Evolutionary conservation across 1,140 invertebrate species (phyloP).

Genomic region (Brachionus rotundiformis): DNA sequence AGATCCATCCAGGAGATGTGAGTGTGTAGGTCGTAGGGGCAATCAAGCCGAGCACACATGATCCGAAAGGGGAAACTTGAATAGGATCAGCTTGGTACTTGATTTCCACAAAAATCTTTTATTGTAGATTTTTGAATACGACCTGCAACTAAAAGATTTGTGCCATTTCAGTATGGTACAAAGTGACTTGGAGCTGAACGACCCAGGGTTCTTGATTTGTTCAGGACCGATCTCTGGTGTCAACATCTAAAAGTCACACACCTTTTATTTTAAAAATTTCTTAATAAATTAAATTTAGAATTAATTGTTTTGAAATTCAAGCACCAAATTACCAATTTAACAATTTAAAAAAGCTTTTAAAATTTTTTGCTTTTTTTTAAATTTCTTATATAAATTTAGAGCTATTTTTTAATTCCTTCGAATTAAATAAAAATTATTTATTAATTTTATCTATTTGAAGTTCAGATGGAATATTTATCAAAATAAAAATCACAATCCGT

Average conservation of each 20-base stretch:
- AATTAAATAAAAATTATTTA: too few species aligned
- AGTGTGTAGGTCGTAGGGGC: neutral
- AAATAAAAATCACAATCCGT: too few species aligned
- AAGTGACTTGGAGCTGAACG: neutral
- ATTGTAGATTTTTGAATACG: neutral
- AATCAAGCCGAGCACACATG: neutral
- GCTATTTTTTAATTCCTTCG: too few species aligned
- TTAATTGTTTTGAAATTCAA: too few species aligned
- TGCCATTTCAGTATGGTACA: neutral
- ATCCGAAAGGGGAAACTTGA: slow-evolving; percentile 43
- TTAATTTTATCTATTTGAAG: too few species aligned
- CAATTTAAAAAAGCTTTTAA: too few species aligned
- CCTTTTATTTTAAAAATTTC: neutral
- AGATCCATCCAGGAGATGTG: slow-evolving; percentile 15
- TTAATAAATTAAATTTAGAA: too few species aligned
- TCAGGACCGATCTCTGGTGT: neutral
- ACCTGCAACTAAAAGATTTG: neutral
- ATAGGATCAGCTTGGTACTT: neutral
- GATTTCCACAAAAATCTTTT: slow-evolving; percentile 2
- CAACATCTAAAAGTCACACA: neutral
- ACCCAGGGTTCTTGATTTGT: neutral
- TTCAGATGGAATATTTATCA: too few species aligned
- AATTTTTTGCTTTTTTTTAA: too few species aligned
- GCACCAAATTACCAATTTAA: too few species aligned
- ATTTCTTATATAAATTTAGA: too few species aligned